Conservation (phyloP, 2,113 vertebrate species). For the Ictalurus furcatus region DNA sequence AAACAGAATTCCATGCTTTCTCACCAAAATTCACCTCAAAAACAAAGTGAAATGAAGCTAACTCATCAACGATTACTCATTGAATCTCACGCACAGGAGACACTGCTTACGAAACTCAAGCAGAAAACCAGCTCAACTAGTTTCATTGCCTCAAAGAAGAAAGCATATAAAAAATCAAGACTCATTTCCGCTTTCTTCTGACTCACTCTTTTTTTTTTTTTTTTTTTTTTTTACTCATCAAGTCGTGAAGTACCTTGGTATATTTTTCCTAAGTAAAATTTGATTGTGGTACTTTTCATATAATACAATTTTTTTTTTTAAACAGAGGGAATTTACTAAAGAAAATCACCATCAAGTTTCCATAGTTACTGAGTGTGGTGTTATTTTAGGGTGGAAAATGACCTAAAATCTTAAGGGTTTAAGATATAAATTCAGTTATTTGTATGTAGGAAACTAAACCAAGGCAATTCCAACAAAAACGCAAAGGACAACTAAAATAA, state of each 20-base stretch:
- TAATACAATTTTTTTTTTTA: background rate
- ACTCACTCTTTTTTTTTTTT: background rate
- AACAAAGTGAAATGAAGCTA: background rate
- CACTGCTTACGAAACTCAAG: slow-evolving; percentile 53
- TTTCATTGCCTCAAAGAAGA: slow-evolving; percentile 57
- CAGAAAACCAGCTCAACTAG: slow-evolving; percentile 70
- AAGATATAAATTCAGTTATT: background rate
- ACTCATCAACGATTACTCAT: background rate
- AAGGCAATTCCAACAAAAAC: background rate
- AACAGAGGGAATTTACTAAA: background rate
- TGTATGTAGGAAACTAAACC: background rate
- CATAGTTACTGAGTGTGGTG: background rate
- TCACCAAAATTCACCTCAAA: background rate
- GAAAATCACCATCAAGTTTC: background rate
- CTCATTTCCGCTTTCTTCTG: slow-evolving; percentile 11
- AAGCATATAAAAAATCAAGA: background rate
- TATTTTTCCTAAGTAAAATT: background rate
- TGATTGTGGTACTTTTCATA: background rate
- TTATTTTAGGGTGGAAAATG: background rate
- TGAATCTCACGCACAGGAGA: background rate
- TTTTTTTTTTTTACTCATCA: background rate
- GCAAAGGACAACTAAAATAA: background rate
- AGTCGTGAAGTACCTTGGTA: background rate
- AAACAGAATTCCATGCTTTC: background rate
- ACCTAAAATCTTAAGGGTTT: background rate